A percentile compares a stretch with the other conserved stretches of the same genome.
Conservation (phyloP, 2,113 vertebrate genomes). For the Todiramphus saurophagus region DNA sequence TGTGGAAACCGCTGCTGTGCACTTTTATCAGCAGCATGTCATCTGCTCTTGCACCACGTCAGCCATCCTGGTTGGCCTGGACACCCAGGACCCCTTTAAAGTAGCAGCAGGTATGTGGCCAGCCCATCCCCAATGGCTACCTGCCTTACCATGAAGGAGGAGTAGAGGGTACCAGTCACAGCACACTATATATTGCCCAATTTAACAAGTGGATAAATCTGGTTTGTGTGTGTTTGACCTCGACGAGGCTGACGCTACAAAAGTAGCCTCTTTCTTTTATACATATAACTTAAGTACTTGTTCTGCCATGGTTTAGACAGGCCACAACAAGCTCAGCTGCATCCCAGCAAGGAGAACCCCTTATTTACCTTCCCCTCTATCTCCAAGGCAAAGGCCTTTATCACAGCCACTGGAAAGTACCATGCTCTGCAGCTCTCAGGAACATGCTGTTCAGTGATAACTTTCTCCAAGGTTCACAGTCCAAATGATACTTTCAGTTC, state of each 20-base stretch:
- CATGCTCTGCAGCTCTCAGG: fast-evolving
- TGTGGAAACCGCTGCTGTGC: fast-evolving
- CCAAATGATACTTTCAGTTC: not conserved
- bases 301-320: not conserved
- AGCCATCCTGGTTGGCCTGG: not conserved
- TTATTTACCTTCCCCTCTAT: not conserved
- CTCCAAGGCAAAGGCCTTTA: not conserved
- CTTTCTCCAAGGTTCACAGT: not conserved
- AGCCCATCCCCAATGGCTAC: no score
- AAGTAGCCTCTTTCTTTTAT: not conserved
- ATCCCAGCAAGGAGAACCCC: not conserved
- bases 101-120: not conserved
- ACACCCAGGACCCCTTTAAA: not conserved
- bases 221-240: not conserved
- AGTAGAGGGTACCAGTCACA: not conserved
- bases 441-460: not conserved
- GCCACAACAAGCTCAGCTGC: not conserved
- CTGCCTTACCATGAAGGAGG: not conserved
- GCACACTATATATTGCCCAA: not conserved
- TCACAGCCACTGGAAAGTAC: not conserved
- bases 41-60: fast-evolving
- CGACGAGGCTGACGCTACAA: not conserved
- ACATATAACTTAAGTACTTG: not conserved
- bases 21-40: not conserved
- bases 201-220: not conserved